A percentile compares a stretch with the other conserved stretches of the same genome.
Evolutionary conservation across 2,888 invertebrate genomes (phyloP).

Genomic region (Plebejus melissa): DNA sequence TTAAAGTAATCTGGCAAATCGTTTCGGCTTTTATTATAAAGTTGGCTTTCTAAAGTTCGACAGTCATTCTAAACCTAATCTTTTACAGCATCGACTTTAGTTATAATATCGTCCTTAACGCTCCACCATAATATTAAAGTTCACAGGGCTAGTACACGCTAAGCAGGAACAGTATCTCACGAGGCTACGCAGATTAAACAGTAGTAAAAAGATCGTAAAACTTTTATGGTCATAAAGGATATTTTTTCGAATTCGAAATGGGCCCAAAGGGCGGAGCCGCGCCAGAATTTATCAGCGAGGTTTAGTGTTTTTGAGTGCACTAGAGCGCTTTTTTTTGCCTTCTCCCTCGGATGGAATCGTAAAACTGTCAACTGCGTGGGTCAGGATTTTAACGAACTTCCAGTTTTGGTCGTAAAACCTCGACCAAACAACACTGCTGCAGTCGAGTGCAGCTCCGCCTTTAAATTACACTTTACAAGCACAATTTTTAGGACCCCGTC

Average conservation of each 20-base stretch:
- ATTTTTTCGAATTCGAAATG: conserved; percentile 65
- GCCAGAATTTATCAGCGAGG: conserved; percentile 54
- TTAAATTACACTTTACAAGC: conserved; percentile 49
- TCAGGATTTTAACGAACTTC: conserved; percentile 56
- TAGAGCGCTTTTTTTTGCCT: conserved; percentile 47
- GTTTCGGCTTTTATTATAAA: neutral
- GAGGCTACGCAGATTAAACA: conserved; percentile 65
- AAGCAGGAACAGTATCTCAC: conserved; percentile 50
- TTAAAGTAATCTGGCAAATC: neutral
- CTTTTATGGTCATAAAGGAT: conserved; percentile 65
- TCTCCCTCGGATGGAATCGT: conserved; percentile 64
- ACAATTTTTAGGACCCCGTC: conserved; percentile 36
- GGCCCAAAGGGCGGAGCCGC: conserved; percentile 58
- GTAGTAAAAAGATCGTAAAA: conserved; percentile 71
- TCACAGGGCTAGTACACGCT: neutral
- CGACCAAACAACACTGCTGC: conserved; percentile 46
- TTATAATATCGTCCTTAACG: neutral
- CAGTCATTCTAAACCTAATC: neutral
- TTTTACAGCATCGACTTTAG: neutral
- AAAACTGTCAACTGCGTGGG: conserved; percentile 56
- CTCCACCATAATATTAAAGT: neutral
- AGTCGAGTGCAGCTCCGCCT: conserved; percentile 44
- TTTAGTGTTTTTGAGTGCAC: conserved; percentile 56
- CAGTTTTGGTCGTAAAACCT: conserved; percentile 59
- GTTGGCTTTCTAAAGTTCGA: neutral